Percentiles rank a stretch among this genome's conserved stretches.
Evolutionary conservation across 2,113 vertebrate genomes (phyloP).

Genomic region (Phalacrocorax carbo): DNA sequence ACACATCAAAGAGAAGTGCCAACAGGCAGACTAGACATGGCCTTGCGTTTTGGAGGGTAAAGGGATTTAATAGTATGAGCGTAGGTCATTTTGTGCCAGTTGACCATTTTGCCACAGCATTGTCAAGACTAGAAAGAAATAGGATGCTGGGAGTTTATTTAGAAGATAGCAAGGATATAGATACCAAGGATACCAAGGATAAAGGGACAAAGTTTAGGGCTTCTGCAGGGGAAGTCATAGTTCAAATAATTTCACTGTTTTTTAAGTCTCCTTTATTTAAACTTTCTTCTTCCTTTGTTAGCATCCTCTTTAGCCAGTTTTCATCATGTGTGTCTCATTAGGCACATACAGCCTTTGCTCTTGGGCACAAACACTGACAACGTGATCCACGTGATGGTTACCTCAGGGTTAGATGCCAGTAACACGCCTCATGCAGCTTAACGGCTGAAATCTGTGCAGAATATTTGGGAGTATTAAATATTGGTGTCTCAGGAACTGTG

Average conservation of each 20-base stretch:
- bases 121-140: background rate
- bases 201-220: background rate
- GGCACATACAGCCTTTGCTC: background rate
- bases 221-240: background rate
- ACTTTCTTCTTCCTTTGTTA: background rate
- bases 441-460: background rate
- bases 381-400: background rate
- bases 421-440: background rate
- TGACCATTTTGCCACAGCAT: background rate
- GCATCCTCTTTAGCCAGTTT: background rate
- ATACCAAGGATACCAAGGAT: no score
- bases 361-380: background rate
- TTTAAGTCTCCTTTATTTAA: background rate
- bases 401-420: background rate
- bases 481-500: background rate
- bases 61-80: background rate
- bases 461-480: background rate
- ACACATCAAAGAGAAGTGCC: background rate
- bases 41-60: background rate
- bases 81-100: background rate
- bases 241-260: background rate
- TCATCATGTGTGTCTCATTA: background rate
- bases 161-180: background rate
- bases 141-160: background rate
- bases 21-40: background rate